Evolutionary conservation across 2,888 invertebrate species (phyloP), one percentile per base, ranked within the genome.

Genomic region (Euzetes globulus): DNA sequence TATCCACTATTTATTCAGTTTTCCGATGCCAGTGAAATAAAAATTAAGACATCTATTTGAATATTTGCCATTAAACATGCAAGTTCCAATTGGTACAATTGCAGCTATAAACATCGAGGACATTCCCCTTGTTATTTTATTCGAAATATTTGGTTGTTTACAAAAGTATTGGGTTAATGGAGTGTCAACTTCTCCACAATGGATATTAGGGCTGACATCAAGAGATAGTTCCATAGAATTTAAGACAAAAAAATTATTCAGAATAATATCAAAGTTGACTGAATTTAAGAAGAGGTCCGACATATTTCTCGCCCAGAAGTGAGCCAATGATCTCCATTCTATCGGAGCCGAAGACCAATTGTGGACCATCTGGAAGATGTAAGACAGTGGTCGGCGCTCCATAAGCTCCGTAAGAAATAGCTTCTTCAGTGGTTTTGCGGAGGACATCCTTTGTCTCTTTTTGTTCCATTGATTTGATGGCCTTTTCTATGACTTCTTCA

Each of bases 341-440:
- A 74, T 84, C 84, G 1, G 82, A 81, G 4, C 84, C 84, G 78
- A 84, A 84, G 63, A 84, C 76, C 77, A 82, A 79, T 73, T 80
- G 75, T 52, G 81, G 80, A 55, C 80, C 78, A 5, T 78, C 79
- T 25, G 79, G 77, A 33, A 80, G 78, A 65, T 82, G 81, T 15
- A 81, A 81, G 11, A 83, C 79, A 37, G 83, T 82, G 17, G 80
- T 81, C 6, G 84, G 84, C 13, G 82, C 80, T 17, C 84, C 84
- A 80, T 83, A 84, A 0, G 82, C 83, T 74, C 82, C 81, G 78
- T 80, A 77, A 5, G 80, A 77, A 22, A 83, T 72, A 6, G 82
- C 83, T 73, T 82, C 80, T 29, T 80, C 78, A 11, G 82, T 83
- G 50, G 78, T 78, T 17, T 78, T 76, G 74, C 79, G 80, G 25